These are phyloP conservation scores for Actenoides hombroni DNA, from an alignment of 2,113 vertebrate species.

Conservation along the genomic window DNA sequence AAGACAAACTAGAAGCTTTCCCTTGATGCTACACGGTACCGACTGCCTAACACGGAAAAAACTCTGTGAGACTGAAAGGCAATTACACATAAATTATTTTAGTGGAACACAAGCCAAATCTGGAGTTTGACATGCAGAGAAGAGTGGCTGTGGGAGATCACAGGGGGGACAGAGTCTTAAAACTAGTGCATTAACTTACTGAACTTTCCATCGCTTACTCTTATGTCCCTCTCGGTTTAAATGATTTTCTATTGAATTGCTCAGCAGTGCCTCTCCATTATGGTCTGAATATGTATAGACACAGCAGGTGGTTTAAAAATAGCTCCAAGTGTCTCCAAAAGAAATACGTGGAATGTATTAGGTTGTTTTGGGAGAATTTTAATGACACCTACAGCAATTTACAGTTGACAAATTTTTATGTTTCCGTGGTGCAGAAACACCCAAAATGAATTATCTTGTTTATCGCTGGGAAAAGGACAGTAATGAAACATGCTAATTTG, in stretches of 20 bases:
- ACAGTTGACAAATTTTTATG: constrained; percentile 71
- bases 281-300: constrained; percentile 75
- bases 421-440: constrained; percentile 59
- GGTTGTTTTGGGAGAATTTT: constrained; percentile 73
- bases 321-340: constrained; percentile 53
- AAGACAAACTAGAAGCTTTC: not conserved
- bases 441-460: constrained; percentile 76
- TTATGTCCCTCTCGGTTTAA: constrained; percentile 39
- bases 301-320: constrained; percentile 75
- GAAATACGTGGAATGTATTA: constrained; percentile 23
- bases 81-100: not conserved
- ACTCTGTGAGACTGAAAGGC: not conserved
- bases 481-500: constrained; percentile 68
- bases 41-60: not conserved
- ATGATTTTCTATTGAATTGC: constrained; percentile 64
- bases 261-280: constrained; percentile 71
- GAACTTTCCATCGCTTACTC: constrained; percentile 30
- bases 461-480: constrained; percentile 66
- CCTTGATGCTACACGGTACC: not conserved
- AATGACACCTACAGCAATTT: constrained; percentile 75
- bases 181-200: constrained; percentile 25
- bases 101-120: not conserved
- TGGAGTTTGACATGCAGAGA: not conserved
- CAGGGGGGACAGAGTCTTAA: not conserved
- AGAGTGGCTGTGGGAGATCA: not conserved